Percentiles rank a stretch among this genome's conserved stretches.
These are phyloP conservation scores for Rhamphomyia laevipes DNA, from an alignment of 2,888 invertebrate species.

Conservation along the genomic window DNA sequence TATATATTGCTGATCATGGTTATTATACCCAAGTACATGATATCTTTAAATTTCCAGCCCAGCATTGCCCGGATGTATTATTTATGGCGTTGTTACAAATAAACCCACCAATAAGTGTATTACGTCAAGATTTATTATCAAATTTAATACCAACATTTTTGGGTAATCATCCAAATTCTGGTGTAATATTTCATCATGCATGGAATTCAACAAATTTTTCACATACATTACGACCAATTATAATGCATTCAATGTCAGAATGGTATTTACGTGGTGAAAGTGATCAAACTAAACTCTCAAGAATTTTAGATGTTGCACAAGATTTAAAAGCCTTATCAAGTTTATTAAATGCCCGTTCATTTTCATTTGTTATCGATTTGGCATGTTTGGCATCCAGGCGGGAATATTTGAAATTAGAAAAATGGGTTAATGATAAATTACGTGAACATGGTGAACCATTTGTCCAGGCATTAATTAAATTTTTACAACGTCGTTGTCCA, in stretches of 20 bases:
- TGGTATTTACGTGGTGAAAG: slow-evolving; percentile 90
- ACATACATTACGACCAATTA: slow-evolving; percentile 59
- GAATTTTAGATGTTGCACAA: slow-evolving; percentile 94
- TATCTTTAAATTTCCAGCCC: slow-evolving; percentile 80
- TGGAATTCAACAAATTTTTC: slow-evolving; percentile 76
- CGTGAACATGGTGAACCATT: slow-evolving; percentile 90
- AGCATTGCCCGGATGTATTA: slow-evolving; percentile 90
- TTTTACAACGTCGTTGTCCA: slow-evolving; percentile 79
- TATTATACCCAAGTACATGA: slow-evolving; percentile 69
- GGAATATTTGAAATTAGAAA: slow-evolving; percentile 95
- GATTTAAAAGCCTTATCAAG: slow-evolving; percentile 86
- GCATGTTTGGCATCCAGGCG: slow-evolving; percentile 94
- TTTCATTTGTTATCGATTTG: slow-evolving; percentile 94
- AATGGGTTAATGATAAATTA: slow-evolving; percentile 97
- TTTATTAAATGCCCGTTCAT: slow-evolving; percentile 80
- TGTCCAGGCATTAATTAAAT: slow-evolving; percentile 74
- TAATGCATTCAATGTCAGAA: slow-evolving; percentile 96
- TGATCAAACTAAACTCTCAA: slow-evolving; percentile 84
- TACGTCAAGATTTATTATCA: slow-evolving; percentile 77
- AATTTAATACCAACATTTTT: slow-evolving; percentile 86
- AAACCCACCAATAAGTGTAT: slow-evolving; percentile 61
- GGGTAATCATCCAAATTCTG: slow-evolving; percentile 92
- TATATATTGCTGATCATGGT: slow-evolving; percentile 80
- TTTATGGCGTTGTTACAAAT: slow-evolving; percentile 82
- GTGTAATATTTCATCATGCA: slow-evolving; percentile 89